A percentile compares a stretch with the other conserved stretches of the same genome.
Evolutionary conservation across 2,113 vertebrate species (phyloP).

Genomic region (Ondatra zibethicus): DNA sequence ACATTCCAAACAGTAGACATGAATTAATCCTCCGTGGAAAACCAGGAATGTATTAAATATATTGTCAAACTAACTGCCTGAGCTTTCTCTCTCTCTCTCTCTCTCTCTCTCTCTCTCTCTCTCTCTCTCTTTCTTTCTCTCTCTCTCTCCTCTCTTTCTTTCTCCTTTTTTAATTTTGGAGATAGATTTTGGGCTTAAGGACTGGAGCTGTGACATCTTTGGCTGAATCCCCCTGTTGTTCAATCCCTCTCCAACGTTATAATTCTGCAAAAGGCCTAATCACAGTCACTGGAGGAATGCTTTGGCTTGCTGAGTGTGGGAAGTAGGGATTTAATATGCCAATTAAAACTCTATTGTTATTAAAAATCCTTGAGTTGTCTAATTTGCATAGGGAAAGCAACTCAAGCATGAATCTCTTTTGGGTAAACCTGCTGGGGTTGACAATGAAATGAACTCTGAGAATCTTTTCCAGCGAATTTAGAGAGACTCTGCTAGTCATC

Average conservation of each 20-base stretch:
- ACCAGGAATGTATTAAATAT: neutral
- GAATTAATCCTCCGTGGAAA: constrained; percentile 60
- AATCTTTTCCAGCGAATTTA: neutral
- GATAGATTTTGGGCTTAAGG: constrained; percentile 56
- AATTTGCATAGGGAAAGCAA: constrained; percentile 65
- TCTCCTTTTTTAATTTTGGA: constrained; percentile 27
- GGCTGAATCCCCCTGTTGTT: constrained; percentile 48
- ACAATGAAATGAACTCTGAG: neutral
- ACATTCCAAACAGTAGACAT: constrained; percentile 61
- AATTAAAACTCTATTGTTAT: constrained; percentile 67
- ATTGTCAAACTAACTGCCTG: constrained; percentile 56
- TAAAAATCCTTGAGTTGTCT: constrained; percentile 59
- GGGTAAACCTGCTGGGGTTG: neutral
- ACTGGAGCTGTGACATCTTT: constrained; percentile 56
- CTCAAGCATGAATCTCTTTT: constrained; percentile 51
- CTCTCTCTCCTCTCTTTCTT: neutral
- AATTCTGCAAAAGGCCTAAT: constrained; percentile 69
- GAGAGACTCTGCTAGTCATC: neutral
- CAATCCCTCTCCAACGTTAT: constrained; percentile 60
- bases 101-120: neutral
- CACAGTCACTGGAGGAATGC: constrained; percentile 65
- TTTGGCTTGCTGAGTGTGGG: constrained; percentile 40
- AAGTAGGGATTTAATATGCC: constrained; percentile 54
- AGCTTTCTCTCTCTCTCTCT: neutral
- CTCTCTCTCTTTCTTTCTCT: neutral